A percentile compares a stretch with the other conserved stretches of the same genome.
Conservation (phyloP, 1,140 invertebrate species). For the Pararge aegeria region DNA sequence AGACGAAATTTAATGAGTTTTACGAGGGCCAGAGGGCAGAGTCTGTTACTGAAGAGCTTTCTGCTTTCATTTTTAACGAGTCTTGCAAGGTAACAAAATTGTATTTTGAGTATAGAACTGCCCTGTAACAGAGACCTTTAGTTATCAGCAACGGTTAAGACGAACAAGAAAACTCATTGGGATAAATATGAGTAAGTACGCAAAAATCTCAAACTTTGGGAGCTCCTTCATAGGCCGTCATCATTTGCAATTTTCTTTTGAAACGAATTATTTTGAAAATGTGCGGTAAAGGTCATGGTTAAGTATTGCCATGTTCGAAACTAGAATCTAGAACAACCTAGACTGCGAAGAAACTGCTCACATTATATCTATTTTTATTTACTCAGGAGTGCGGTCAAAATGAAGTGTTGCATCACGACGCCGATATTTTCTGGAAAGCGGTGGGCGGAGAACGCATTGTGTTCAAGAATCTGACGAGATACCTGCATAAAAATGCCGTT, state of each 20-base stretch:
- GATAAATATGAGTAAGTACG: too few species aligned
- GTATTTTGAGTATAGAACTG: not conserved
- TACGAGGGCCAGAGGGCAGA: slow-evolving; percentile 19
- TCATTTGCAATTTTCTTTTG: too few species aligned
- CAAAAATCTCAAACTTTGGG: too few species aligned
- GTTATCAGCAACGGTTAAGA: too few species aligned
- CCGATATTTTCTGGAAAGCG: slow-evolving; percentile 42
- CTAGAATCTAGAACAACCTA: too few species aligned
- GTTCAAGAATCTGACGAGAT: slow-evolving; percentile 39
- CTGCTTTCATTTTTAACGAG: not conserved
- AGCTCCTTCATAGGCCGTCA: too few species aligned
- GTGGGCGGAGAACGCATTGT: slow-evolving; percentile 53
- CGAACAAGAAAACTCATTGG: too few species aligned
- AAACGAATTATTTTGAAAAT: too few species aligned
- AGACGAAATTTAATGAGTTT: slow-evolving; percentile 37
- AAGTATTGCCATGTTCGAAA: too few species aligned
- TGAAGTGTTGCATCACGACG: slow-evolving; percentile 34
- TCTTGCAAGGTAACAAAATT: not conserved
- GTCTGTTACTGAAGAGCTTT: not conserved
- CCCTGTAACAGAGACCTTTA: too few species aligned
- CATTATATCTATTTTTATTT: not conserved
- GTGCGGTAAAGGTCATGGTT: too few species aligned
- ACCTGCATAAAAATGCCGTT: slow-evolving; percentile 41
- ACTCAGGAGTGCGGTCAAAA: slow-evolving; percentile 55
- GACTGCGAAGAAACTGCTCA: too few species aligned